Percentiles rank a stretch among this genome's conserved stretches.
phyloP scores from a whole-genome alignment of 2,797 vertebrate species.

The Lacerta agilis region DNA sequence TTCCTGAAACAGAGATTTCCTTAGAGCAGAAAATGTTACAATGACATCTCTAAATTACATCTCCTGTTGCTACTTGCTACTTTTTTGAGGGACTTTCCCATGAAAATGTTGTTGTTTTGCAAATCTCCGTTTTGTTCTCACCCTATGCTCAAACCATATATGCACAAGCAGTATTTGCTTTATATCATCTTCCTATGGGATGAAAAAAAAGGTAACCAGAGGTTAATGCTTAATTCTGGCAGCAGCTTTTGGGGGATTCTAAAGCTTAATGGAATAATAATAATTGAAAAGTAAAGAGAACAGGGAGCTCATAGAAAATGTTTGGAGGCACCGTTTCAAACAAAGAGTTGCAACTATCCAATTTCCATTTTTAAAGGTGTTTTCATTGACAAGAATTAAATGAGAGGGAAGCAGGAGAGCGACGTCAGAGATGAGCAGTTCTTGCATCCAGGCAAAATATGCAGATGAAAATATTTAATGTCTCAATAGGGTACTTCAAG shows the following conservation, averaged over 20 bases:
- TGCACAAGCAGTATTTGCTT: slow-evolving; percentile 40
- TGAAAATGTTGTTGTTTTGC: not conserved
- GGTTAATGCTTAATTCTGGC: slow-evolving; percentile 21
- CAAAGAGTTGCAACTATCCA: not conserved
- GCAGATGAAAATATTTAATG: slow-evolving; percentile 11
- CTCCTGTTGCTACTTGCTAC: not conserved
- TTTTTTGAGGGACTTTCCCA: not conserved
- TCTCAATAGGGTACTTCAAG: not conserved
- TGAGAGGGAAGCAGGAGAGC: not conserved
- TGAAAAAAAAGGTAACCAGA: slow-evolving; percentile 16
- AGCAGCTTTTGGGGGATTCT: slow-evolving; percentile 18
- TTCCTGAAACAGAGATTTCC: not conserved
- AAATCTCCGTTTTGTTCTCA: not conserved
- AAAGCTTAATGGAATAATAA: slow-evolving; percentile 42
- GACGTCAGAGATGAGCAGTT: not conserved
- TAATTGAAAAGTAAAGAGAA: slow-evolving; percentile 26
- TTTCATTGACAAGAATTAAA: slow-evolving; percentile 9
- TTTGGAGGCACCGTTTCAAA: slow-evolving; percentile 5
- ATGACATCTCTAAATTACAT: not conserved
- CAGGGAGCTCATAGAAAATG: slow-evolving; percentile 4
- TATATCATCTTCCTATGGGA: slow-evolving; percentile 33
- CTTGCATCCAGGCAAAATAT: not conserved
- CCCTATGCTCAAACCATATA: not conserved
- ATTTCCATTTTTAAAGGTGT: slow-evolving; percentile 24
- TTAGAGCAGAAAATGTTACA: not conserved